phyloP scores from a whole-genome alignment of 2,113 vertebrate species.

The Ranitomeya variabilis region DNA sequence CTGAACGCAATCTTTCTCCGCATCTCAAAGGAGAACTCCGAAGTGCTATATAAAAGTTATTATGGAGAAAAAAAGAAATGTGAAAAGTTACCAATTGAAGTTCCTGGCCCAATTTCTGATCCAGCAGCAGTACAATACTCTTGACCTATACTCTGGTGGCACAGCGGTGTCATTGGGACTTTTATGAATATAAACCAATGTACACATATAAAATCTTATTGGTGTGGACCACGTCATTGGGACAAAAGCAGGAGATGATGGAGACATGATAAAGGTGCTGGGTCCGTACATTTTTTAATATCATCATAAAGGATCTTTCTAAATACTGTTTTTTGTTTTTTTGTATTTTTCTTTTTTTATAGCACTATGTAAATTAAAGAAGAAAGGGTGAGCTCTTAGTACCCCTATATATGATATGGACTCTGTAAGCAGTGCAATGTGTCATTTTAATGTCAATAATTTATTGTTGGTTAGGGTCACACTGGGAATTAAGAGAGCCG shows the following conservation, averaged over 20 bases:
- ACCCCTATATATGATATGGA: conserved; percentile 11
- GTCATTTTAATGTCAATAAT: conserved; percentile 31
- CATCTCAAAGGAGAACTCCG: neutral
- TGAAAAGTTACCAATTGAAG: neutral
- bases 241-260: neutral
- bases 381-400: neutral
- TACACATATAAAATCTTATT: no score
- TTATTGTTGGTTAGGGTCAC: conserved; percentile 10
- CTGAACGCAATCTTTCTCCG: neutral
- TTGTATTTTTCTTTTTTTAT: neutral
- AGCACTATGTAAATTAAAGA: conserved; percentile 17
- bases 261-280: neutral
- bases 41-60: neutral
- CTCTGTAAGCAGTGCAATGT: neutral
- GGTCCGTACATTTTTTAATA: neutral
- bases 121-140: neutral
- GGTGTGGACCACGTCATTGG: neutral
- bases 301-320: neutral
- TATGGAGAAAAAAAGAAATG: neutral
- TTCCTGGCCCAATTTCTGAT: neutral
- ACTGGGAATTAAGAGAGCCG: neutral
- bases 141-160: neutral
- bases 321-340: neutral
- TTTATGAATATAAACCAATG: no score
- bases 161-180: neutral